phyloP scores from a whole-genome alignment of 2,888 invertebrate genomes.

The Apamea monoglypha region DNA sequence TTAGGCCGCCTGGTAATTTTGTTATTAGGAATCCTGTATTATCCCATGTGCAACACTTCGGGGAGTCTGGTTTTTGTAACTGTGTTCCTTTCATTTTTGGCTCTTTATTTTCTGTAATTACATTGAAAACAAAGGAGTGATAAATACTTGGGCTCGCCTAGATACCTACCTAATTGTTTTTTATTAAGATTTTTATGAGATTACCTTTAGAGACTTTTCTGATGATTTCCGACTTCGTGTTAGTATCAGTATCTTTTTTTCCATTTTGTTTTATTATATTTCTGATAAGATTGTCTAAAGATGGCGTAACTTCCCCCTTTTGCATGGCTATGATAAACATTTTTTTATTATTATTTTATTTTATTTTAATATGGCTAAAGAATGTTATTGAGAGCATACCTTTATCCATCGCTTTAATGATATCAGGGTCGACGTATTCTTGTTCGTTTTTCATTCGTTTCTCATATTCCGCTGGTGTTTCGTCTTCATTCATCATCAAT shows the following conservation, averaged over 20 bases:
- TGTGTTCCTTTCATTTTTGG: background rate
- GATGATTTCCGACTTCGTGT: background rate
- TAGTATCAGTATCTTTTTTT: background rate
- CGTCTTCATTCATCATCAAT: slow-evolving; percentile 35
- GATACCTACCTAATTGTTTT: background rate
- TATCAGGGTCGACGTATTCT: slow-evolving; percentile 10
- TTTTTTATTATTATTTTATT: background rate
- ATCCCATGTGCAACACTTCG: background rate
- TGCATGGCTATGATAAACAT: slow-evolving; percentile 19
- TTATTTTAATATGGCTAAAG: background rate
- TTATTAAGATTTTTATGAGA: background rate
- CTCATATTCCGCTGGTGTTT: background rate
- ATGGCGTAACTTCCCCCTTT: slow-evolving; percentile 6
- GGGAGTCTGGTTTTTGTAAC: background rate
- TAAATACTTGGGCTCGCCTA: background rate
- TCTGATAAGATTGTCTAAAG: slow-evolving; percentile 25
- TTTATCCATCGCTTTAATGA: slow-evolving; percentile 26
- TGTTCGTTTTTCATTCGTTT: background rate
- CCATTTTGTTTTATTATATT: background rate
- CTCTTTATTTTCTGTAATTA: slow-evolving; percentile 17
- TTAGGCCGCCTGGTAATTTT: slow-evolving; percentile 14
- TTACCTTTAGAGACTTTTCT: background rate
- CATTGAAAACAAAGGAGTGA: background rate
- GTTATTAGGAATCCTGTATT: background rate
- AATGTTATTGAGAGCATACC: slow-evolving; percentile 8